Evolutionary conservation across 2,113 vertebrate species (phyloP).

Genomic region (Circaetus gallicus): DNA sequence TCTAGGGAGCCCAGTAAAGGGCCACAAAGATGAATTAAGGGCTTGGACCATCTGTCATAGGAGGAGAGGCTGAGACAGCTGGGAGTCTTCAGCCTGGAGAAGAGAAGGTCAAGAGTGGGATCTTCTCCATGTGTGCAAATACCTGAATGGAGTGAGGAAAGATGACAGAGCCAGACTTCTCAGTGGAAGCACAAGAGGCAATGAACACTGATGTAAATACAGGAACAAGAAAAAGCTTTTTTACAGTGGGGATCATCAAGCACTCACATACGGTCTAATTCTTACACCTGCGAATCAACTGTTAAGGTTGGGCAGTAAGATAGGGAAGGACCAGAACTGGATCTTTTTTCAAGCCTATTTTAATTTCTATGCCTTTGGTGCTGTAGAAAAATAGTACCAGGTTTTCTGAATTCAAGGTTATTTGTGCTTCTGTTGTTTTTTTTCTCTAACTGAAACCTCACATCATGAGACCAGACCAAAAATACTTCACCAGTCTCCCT

Average conservation of each 20-base stretch:
- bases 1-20: neutral
- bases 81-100: neutral
- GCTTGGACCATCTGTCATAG: neutral
- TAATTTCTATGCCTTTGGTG: neutral
- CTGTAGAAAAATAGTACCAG: neutral
- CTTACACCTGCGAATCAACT: neutral
- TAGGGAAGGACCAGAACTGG: neutral
- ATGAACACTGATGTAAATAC: neutral
- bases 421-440: neutral
- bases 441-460: neutral
- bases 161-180: neutral
- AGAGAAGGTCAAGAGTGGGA: neutral
- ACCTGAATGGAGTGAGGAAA: neutral
- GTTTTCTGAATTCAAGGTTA: neutral
- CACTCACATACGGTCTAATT: fast-evolving
- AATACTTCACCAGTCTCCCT: neutral
- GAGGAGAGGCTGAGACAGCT: neutral
- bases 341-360: neutral
- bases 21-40: neutral
- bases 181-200: neutral
- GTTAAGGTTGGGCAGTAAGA: neutral
- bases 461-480: neutral
- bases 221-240: neutral
- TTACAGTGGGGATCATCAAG: neutral
- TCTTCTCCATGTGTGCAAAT: neutral